Conservation (phyloP, 2,113 vertebrate genomes). For the Agapornis roseicollis region DNA sequence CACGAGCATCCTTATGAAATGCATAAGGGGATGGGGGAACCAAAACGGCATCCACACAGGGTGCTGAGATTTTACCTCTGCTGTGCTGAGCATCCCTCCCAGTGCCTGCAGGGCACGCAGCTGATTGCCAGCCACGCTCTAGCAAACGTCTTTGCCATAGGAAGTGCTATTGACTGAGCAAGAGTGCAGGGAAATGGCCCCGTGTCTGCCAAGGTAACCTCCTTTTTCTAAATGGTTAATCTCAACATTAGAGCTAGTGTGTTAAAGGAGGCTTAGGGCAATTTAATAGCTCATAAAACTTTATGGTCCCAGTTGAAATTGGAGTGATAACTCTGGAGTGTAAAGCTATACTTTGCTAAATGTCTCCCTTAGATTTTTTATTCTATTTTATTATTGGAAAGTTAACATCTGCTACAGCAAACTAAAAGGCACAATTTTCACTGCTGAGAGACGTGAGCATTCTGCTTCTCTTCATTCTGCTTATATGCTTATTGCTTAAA, state of each 20-base stretch:
- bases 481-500: constrained; percentile 69
- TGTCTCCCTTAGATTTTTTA: constrained; percentile 58
- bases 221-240: constrained; percentile 65
- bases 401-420: constrained; percentile 68
- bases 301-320: constrained; percentile 76
- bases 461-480: constrained; percentile 15
- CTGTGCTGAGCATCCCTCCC: neutral
- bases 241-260: constrained; percentile 55
- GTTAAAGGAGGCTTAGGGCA: constrained; percentile 74
- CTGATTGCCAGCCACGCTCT: neutral
- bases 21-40: neutral
- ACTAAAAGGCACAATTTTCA: constrained; percentile 44
- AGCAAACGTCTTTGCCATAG: neutral
- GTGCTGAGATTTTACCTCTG: neutral
- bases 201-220: constrained; percentile 49
- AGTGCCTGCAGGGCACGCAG: neutral
- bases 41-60: neutral
- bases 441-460: constrained; percentile 41
- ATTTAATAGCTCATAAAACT: constrained; percentile 81
- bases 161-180: constrained; percentile 38
- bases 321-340: constrained; percentile 71
- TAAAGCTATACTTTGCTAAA: constrained; percentile 60
- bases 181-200: neutral
- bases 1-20: fast-evolving
- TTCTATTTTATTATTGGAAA: constrained; percentile 64